Evolutionary conservation across 2,888 invertebrate genomes (phyloP).

Genomic region (Agrotis segetum): DNA sequence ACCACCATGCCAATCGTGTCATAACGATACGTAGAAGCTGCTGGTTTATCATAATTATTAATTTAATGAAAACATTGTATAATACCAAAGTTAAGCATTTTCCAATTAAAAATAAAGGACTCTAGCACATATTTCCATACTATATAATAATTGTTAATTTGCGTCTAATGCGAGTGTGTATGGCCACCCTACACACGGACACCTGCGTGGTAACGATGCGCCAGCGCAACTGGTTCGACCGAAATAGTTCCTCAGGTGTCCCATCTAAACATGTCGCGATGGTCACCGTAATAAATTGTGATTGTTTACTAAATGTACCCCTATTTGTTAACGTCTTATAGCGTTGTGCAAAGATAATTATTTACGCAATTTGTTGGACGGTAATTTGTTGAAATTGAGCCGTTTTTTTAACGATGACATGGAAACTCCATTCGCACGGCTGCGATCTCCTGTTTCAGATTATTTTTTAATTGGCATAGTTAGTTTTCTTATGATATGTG

Average conservation of each 20-base stretch:
- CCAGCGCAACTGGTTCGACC: conserved; percentile 70
- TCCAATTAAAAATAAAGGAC: conserved; percentile 51
- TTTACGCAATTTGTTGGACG: conserved; percentile 57
- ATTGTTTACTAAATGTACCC: conserved; percentile 67
- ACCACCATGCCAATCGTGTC: too few relatives aligned
- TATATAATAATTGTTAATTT: conserved; percentile 46
- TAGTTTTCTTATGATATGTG: conserved; percentile 35
- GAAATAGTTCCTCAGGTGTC: conserved; percentile 78
- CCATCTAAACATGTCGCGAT: conserved; percentile 63
- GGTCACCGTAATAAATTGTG: conserved; percentile 71
- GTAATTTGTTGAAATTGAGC: conserved; percentile 62
- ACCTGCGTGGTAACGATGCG: conserved; percentile 69
- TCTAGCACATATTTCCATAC: conserved; percentile 41
- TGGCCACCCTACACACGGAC: conserved; percentile 54
- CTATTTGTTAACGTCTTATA: conserved; percentile 61
- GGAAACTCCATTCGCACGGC: conserved; percentile 48
- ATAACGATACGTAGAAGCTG: neutral
- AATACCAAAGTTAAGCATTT: conserved; percentile 23
- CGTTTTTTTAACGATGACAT: conserved; percentile 52
- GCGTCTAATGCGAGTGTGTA: conserved; percentile 48
- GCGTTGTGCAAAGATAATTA: conserved; percentile 56
- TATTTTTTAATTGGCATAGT: conserved; percentile 37
- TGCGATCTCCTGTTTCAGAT: conserved; percentile 40
- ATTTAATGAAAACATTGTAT: too few relatives aligned
- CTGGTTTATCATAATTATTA: neutral